phyloP scores from a whole-genome alignment of 2,888 invertebrate species.

The Alloplasta piceator region DNA sequence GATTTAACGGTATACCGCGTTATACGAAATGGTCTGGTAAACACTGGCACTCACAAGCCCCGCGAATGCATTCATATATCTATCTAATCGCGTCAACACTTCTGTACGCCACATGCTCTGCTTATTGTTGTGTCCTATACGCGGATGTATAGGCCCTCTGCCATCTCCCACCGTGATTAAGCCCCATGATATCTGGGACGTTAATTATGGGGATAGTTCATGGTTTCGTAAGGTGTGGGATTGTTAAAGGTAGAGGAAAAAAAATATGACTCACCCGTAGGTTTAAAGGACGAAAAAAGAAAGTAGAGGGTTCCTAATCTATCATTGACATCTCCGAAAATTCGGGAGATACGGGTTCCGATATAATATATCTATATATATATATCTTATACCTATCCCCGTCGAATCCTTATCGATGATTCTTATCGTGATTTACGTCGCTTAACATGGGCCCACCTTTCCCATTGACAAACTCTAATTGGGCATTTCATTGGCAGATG shows the following conservation, averaged over 20 bases:
- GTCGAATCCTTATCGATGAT: background rate
- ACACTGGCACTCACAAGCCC: constrained; percentile 44
- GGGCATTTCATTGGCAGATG: constrained; percentile 45
- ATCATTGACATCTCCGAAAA: constrained; percentile 18
- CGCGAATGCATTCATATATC: constrained; percentile 8
- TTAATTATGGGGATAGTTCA: constrained; percentile 45
- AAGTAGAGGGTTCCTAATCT: constrained; percentile 16
- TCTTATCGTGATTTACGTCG: constrained; percentile 6
- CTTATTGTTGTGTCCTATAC: constrained; percentile 52
- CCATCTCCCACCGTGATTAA: constrained; percentile 52
- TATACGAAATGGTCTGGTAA: constrained; percentile 56
- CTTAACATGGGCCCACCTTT: background rate
- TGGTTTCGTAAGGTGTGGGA: constrained; percentile 4
- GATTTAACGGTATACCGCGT: constrained; percentile 61
- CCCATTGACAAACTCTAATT: constrained; percentile 36
- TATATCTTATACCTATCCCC: background rate
- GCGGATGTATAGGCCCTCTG: constrained; percentile 41
- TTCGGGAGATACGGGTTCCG: constrained; percentile 10
- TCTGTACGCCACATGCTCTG: constrained; percentile 56
- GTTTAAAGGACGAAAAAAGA: background rate
- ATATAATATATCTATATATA: constrained; percentile 1
- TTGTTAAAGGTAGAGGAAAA: constrained; percentile 17
- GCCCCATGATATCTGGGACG: constrained; percentile 40
- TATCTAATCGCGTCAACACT: constrained; percentile 62
- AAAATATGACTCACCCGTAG: constrained; percentile 10